Evolutionary conservation across 2,113 vertebrate genomes (phyloP).

Genomic region (Zosterops japonicus): DNA sequence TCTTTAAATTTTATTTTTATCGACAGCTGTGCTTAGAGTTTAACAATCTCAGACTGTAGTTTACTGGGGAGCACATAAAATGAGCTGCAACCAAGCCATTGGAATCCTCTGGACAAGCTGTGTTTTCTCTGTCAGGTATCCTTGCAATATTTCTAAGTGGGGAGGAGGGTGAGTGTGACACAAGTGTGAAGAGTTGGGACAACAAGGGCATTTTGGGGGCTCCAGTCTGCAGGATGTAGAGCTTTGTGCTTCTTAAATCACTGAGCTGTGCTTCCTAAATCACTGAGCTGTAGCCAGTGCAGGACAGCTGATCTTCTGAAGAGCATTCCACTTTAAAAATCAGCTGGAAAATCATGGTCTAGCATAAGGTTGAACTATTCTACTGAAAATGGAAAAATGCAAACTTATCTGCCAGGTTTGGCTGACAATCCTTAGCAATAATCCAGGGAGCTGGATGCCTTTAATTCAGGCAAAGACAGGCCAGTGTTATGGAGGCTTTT

Average conservation of each 20-base stretch:
- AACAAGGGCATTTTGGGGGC: too few species aligned
- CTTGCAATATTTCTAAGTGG: not conserved
- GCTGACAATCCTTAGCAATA: not conserved
- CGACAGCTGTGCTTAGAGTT: not conserved
- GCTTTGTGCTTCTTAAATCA: not conserved
- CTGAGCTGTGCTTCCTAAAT: not conserved
- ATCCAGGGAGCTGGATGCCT: not conserved
- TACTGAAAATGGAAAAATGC: not conserved
- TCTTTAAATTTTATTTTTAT: not conserved
- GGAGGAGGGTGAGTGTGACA: not conserved
- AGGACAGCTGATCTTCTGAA: not conserved
- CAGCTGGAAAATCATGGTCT: not conserved
- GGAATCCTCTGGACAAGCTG: not conserved
- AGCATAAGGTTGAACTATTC: not conserved
- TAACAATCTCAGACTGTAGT: not conserved
- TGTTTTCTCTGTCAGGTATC: not conserved
- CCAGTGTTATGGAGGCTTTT: accelerated
- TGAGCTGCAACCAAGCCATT: not conserved
- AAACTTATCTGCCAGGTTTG: not conserved
- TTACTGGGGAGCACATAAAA: not conserved
- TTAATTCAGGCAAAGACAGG: not conserved
- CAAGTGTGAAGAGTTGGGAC: accelerated
- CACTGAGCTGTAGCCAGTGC: not conserved
- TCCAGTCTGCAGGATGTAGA: not conserved
- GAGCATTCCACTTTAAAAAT: not conserved